Evolutionary conservation across 2,113 vertebrate species (phyloP).

Genomic region (Leiothrix lutea): DNA sequence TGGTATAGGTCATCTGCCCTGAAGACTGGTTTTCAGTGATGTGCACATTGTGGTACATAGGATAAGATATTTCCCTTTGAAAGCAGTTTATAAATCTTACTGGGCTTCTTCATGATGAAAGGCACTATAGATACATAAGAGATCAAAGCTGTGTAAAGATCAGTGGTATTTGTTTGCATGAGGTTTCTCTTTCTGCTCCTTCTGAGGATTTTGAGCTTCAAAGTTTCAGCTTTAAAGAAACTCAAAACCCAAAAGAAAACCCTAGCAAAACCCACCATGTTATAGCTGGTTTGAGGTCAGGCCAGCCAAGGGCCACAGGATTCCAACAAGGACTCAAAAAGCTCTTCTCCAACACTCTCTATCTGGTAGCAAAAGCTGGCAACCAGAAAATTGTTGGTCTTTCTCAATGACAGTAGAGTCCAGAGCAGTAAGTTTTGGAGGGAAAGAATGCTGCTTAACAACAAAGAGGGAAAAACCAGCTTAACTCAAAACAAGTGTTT

Average conservation of each 20-base stretch:
- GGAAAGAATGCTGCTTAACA: neutral
- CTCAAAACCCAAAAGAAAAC: slow-evolving; percentile 7
- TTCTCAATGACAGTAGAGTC: neutral
- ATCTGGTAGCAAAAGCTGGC: neutral
- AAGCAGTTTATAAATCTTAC: slow-evolving; percentile 59
- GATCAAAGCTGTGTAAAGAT: slow-evolving; percentile 60
- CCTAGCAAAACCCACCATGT: neutral
- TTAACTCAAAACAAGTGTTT: neutral
- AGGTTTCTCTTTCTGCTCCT: slow-evolving; percentile 43
- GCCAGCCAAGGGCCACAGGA: neutral
- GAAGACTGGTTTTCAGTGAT: neutral
- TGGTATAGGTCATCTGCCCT: neutral
- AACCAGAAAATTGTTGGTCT: neutral
- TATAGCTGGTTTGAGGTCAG: neutral
- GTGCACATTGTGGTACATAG: neutral
- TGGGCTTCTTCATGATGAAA: slow-evolving; percentile 57
- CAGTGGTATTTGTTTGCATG: slow-evolving; percentile 64
- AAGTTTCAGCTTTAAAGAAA: slow-evolving; percentile 54
- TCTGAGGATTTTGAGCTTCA: slow-evolving; percentile 52
- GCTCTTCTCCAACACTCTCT: neutral
- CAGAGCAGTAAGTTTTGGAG: neutral
- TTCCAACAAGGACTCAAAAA: neutral
- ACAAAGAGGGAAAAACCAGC: neutral
- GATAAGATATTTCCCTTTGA: slow-evolving; percentile 41
- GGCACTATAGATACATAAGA: slow-evolving; percentile 51